Evolutionary conservation across 2,113 vertebrate genomes (phyloP).

Genomic region (Mobula hypostoma): DNA sequence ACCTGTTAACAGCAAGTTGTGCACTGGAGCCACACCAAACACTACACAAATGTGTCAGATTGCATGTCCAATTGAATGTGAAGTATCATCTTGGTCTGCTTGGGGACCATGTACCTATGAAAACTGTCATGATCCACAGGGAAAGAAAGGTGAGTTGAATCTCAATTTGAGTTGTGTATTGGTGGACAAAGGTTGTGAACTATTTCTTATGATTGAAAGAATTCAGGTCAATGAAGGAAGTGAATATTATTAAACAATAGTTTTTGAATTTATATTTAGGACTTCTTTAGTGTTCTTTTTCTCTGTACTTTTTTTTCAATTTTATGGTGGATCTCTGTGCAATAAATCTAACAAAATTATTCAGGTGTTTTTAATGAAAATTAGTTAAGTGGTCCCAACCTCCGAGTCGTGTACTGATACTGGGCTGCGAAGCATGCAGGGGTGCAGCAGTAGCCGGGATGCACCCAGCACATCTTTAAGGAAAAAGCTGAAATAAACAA

Average conservation of each 20-base stretch:
- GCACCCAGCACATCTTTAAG: no score
- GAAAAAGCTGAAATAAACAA: no score
- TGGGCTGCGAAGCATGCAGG: no score
- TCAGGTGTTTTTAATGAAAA: background rate
- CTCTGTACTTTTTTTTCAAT: background rate
- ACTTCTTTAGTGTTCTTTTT: background rate
- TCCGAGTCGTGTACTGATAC: no score
- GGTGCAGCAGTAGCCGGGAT: no score
- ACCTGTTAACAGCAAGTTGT: constrained; percentile 74
- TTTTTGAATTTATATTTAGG: background rate
- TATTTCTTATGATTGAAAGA: background rate
- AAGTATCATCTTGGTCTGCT: constrained; percentile 82
- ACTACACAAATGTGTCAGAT: constrained; percentile 87
- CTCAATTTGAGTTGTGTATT: background rate
- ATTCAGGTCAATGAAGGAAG: background rate
- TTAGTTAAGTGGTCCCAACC: no score
- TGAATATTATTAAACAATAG: background rate
- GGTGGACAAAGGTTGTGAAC: background rate
- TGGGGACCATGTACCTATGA: constrained; percentile 97
- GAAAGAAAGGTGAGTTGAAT: constrained; percentile 76
- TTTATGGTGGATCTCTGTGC: background rate
- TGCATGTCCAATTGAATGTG: constrained; percentile 81
- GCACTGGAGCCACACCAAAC: constrained; percentile 66
- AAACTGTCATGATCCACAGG: constrained; percentile 79
- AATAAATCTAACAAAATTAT: background rate